Percentiles rank a stretch among this genome's conserved stretches.
These are phyloP conservation scores for Cassiopea andromeda DNA, from an alignment of 30 jellyfish, hydroid and myxozoan species.

Conservation along the genomic window DNA sequence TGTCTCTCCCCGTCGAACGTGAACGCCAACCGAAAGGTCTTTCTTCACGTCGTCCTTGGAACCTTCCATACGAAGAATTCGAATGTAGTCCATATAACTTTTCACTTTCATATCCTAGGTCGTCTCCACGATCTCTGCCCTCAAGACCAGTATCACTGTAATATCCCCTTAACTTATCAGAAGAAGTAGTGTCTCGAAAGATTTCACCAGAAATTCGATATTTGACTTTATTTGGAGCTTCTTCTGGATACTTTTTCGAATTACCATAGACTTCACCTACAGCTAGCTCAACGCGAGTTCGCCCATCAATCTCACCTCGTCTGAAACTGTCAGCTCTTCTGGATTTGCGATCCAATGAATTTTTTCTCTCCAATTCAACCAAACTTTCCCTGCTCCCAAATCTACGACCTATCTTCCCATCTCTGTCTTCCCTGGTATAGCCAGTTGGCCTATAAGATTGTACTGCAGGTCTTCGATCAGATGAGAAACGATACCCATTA, in stretches of 20 bases:
- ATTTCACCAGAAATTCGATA: conserved; percentile 85
- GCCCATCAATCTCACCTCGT: conserved; percentile 38
- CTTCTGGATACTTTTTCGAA: not conserved
- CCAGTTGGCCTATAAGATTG: conserved; percentile 25
- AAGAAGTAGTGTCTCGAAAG: conserved; percentile 79
- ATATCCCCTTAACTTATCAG: conserved; percentile 36
- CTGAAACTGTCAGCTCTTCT: too few species aligned
- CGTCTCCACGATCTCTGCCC: conserved; percentile 24
- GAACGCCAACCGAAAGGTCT: conserved; percentile 22
- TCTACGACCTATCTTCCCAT: not conserved
- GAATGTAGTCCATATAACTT: conserved; percentile 18
- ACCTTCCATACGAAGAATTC: conserved; percentile 16
- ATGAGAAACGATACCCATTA: conserved; percentile 11
- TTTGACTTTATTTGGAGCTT: conserved; percentile 39
- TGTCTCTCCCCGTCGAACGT: conserved; percentile 2
- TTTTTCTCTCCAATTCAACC: not conserved
- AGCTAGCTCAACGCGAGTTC: not conserved
- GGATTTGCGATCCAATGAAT: not conserved
- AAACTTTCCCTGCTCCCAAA: conserved; percentile 39
- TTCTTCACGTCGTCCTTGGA: conserved; percentile 6
- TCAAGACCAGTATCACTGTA: conserved; percentile 45
- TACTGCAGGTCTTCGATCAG: conserved; percentile 19
- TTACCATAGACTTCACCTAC: conserved; percentile 26
- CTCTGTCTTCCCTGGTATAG: conserved; percentile 61
- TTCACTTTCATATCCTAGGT: conserved; percentile 39